Evolutionary conservation across 2,113 vertebrate species (phyloP).

Genomic region (Crotalus viridis): DNA sequence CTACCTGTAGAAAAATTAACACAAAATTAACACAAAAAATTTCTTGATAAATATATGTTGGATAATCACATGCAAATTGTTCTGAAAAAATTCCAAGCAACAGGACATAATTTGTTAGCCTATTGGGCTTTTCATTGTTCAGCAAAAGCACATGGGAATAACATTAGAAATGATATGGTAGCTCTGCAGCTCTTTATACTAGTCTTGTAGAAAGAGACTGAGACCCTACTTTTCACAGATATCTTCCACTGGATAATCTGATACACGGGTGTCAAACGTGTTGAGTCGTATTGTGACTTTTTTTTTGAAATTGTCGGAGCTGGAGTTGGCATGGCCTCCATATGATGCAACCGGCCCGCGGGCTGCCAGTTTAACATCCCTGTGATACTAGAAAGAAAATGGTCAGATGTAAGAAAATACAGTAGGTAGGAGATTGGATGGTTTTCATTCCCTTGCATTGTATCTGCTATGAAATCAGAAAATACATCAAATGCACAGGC

Average conservation of each 20-base stretch:
- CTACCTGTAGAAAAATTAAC: no score
- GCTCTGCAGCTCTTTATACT: not conserved
- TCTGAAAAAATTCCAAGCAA: not conserved
- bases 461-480: not conserved
- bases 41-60: no score
- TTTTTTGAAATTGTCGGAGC: no score
- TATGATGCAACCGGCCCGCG: no score
- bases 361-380: no score
- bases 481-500: not conserved
- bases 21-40: no score
- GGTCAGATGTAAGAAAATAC: not conserved
- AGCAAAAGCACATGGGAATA: not conserved
- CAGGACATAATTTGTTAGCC: not conserved
- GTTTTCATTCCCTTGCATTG: not conserved
- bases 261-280: not conserved
- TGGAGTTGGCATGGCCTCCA: no score
- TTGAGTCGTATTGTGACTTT: no score
- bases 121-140: not conserved
- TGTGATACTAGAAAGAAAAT: not conserved
- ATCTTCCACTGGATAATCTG: not conserved
- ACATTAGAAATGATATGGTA: not conserved
- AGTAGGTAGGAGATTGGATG: not conserved
- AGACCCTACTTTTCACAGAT: not conserved
- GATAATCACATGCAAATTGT: not conserved
- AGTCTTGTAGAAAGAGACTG: not conserved